phyloP scores from a whole-genome alignment of 2,797 vertebrate species.

The Jordanella pulchra region DNA sequence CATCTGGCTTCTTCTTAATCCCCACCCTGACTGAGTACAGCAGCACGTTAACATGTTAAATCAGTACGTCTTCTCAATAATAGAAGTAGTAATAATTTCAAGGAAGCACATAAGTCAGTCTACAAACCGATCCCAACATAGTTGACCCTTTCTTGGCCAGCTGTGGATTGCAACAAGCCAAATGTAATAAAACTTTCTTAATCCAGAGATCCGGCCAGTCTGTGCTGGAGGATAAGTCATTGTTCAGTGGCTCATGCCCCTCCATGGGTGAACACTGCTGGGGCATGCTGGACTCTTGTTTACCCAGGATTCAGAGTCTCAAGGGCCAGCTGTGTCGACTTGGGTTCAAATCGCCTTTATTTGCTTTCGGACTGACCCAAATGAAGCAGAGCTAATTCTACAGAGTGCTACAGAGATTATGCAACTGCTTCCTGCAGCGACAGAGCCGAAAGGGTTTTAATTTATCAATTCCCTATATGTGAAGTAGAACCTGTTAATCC shows the following conservation, averaged over 20 bases:
- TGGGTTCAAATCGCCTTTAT: conserved; percentile 76
- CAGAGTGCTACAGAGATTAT: conserved; percentile 65
- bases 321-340: conserved; percentile 84
- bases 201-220: conserved; percentile 66
- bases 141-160: conserved; percentile 60
- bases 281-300: conserved; percentile 80
- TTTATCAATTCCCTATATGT: conserved; percentile 43
- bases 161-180: conserved; percentile 67
- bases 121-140: conserved; percentile 69
- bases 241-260: conserved; percentile 74
- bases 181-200: conserved; percentile 78
- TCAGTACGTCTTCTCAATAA: conserved; percentile 48
- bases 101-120: conserved; percentile 62
- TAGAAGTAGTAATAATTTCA: conserved; percentile 52
- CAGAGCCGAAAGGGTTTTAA: conserved; percentile 41
- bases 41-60: conserved; percentile 54
- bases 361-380: conserved; percentile 82
- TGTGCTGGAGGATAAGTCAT: conserved; percentile 70
- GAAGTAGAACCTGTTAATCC: conserved; percentile 59
- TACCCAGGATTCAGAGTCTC: conserved; percentile 79
- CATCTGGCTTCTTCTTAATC: conserved; percentile 3
- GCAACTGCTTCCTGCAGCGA: conserved; percentile 53
- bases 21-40: conserved; percentile 21
- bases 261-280: conserved; percentile 63
- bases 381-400: conserved; percentile 79